Evolutionary conservation across 1,140 invertebrate genomes (phyloP).

Genomic region (Scaptomyza montana): DNA sequence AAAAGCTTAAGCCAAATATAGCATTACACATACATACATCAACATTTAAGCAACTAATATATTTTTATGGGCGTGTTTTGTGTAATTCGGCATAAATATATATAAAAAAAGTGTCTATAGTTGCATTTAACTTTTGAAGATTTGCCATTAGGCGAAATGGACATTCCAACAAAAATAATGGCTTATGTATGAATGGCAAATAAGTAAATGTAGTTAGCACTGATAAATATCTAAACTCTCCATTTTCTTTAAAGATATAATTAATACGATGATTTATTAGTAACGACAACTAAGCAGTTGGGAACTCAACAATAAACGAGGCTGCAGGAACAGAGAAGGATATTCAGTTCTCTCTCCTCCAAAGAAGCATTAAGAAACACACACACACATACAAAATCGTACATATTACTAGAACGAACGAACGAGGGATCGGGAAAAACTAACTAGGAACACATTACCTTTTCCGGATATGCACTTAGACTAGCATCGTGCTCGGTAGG

Average conservation of each 20-base stretch:
- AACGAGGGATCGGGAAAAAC: background rate
- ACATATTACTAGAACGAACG: constrained; percentile 17
- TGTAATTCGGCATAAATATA: constrained; percentile 2
- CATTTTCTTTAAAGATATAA: background rate
- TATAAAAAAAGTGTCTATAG: background rate
- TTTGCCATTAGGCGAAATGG: background rate
- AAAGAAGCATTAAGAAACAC: constrained; percentile 20
- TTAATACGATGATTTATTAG: background rate
- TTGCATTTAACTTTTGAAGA: background rate
- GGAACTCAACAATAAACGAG: background rate
- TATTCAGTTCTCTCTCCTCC: background rate
- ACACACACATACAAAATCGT: constrained; percentile 18
- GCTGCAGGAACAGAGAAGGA: too few species aligned
- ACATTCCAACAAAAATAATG: background rate
- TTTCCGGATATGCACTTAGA: constrained; percentile 20
- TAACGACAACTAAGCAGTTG: constrained; percentile 20
- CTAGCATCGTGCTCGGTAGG: constrained; percentile 64
- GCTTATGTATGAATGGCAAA: constrained; percentile 4
- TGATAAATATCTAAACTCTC: background rate
- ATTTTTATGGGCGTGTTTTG: background rate
- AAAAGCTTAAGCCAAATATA: constrained; percentile 43
- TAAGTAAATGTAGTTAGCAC: background rate
- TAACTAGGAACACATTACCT: constrained; percentile 25
- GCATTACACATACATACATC: constrained; percentile 30
- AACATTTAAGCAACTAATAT: constrained; percentile 41